A percentile compares a stretch with the other conserved stretches of the same genome.
These are phyloP conservation scores for Clistopyga incitator DNA, from an alignment of 2,888 invertebrate species.

Conservation along the genomic window DNA sequence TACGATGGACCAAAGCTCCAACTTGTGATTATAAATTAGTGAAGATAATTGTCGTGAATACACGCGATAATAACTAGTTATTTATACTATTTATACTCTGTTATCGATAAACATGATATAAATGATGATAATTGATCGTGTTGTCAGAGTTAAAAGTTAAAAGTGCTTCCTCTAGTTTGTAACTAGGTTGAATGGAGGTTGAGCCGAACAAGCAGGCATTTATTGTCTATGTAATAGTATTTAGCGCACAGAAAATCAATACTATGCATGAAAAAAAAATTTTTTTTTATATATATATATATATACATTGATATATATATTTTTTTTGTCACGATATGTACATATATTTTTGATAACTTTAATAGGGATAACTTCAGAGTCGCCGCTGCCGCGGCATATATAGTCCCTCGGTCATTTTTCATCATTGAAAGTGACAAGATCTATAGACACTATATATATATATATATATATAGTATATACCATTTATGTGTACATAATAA, in stretches of 20 bases:
- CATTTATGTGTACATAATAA: conserved; percentile 53
- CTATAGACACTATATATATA: conserved; percentile 34
- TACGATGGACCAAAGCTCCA: conserved; percentile 15
- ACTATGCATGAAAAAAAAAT: conserved; percentile 1
- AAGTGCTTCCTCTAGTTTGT: background rate
- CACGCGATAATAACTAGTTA: conserved; percentile 10
- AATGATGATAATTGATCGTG: background rate
- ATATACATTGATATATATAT: background rate
- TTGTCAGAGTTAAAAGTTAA: background rate
- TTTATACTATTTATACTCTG: conserved; percentile 22
- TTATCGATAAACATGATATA: background rate
- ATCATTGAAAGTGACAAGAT: conserved; percentile 1
- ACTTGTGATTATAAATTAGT: conserved; percentile 26
- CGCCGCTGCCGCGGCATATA: conserved; percentile 14
- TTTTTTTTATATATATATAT: background rate
- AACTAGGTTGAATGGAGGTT: background rate
- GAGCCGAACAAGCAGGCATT: background rate
- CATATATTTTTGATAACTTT: conserved; percentile 47
- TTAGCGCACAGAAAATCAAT: background rate
- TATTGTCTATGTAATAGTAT: conserved; percentile 1
- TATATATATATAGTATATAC: conserved; percentile 17
- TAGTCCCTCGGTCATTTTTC: conserved; percentile 10
- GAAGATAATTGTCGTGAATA: conserved; percentile 2
- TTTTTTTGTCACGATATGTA: conserved; percentile 33
- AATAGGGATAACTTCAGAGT: conserved; percentile 6